Base-by-base conservation (phyloP, 1,140 invertebrate genomes). In the Ceratoteleas bidentatus region DNA sequence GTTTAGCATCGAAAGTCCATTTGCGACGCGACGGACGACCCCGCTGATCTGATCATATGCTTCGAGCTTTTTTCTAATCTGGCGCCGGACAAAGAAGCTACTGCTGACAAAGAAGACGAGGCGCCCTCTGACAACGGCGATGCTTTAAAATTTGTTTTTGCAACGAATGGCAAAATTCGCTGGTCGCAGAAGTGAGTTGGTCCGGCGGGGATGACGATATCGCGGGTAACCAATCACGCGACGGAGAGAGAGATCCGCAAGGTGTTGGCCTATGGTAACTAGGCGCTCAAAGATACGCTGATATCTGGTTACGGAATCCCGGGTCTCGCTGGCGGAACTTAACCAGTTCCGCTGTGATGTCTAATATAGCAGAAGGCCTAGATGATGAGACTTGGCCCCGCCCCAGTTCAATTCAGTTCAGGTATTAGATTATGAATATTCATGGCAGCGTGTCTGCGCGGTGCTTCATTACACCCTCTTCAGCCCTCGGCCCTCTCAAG, bases 341-440 rank as follows among this genome's bases (percentile, higher is more conserved):
- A 74, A 77, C 73, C 60, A 70, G 75, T 62, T 61, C 75, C 69
- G 62, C 82, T 81, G 40, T 81, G 85, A 87, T 87, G 87, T 90
- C 88, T 91, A 90, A 91, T 90, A 90, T 89, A 86, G 86, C 85
- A 88, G 87, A 89, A 90, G 87, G 86, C 88, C 87, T 87, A 87
- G 87, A 90, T 89, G 89, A 90, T 88, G 88, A 90, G 88, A 86
- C 87, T 88, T 87, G 73, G 89, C 87, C 86, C 88, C 89, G 87
- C 90, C 90, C 89, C 87, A 84, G 83, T 86, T 89, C 88, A 86
- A 87, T 89, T 88, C 86, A 86, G 86, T 89, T 90, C 90, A 91
- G 90, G 89, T 91, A 91, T 91, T 91, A 91, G 89, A 90, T 91
- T 91, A 91, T 91, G 90, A 91, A 91, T 91, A 91, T 91, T 91